Evolutionary conservation across 2,888 invertebrate species (phyloP), one percentile per base, ranked within the genome.

Genomic region (Cephus pygmeus): DNA sequence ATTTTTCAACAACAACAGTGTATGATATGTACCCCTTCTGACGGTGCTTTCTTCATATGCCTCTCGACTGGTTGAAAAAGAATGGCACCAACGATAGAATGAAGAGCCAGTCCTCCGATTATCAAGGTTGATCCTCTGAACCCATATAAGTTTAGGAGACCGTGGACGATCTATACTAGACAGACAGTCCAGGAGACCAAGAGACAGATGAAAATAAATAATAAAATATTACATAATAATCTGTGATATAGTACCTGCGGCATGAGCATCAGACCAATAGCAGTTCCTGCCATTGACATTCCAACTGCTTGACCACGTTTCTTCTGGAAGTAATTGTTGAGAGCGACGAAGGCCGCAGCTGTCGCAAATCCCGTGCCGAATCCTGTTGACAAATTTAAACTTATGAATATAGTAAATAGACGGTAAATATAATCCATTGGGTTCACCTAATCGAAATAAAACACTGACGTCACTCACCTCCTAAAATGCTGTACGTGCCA

Each of bases 221-320:
- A 23, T 23, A 0, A 56, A 56, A 56, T 56, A 1, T 56, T 56
- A 2, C 0, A 0, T 23, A 56, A 23, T 9, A 23, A 56, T 9
- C 23, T 3, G 23, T 9, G 40, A 40, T 2, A 23, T 40, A 35
- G 77, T 75, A 88, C 93, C 88, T 96, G 96, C 1, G 96, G 96
- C 94, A 96, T 95, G 80, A 96, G 93, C 93, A 96, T 94, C 92
- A 96, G 94, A 4, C 96, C 96, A 84, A 96, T 93, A 6, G 96
- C 96, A 0, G 96, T 96, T 0, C 96, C 96, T 0, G 96, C 96
- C 94, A 96, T 95, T 0, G 96, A 96, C 34, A 96, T 92, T 0
- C 96, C 96, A 11, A 96, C 95, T 0, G 96, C 96, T 89, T 96
- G 96, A 0, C 96, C 96, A 34, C 96, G 94, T 89, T 95, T 95